Conservation (phyloP, 2,888 invertebrate genomes). For the Phorcus lineatus region DNA sequence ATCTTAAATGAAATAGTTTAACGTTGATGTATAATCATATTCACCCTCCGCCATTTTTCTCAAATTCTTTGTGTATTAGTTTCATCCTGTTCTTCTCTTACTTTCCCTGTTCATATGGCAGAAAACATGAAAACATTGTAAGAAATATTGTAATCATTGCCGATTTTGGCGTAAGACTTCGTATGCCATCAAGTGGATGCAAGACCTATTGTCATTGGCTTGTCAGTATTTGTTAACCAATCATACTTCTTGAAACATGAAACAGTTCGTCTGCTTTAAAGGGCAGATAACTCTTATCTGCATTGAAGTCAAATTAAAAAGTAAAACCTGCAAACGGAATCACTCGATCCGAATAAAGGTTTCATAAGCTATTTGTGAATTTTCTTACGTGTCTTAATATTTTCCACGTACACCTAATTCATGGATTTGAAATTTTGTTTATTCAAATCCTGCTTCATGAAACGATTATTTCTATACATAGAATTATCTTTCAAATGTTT, state of each 20-base stretch:
- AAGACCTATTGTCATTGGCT: background rate
- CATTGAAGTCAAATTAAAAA: background rate
- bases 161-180: background rate
- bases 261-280: background rate
- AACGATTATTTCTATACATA: too few relatives aligned
- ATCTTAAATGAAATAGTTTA: too few relatives aligned
- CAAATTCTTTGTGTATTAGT: slow-evolving; percentile 64
- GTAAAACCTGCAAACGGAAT: background rate
- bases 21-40: background rate
- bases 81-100: slow-evolving; percentile 55
- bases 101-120: background rate
- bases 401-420: too few relatives aligned
- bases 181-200: background rate
- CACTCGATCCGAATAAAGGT: too few relatives aligned
- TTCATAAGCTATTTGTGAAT: too few relatives aligned
- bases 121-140: background rate
- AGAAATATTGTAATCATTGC: background rate
- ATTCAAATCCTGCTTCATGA: too few relatives aligned
- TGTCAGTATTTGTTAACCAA: background rate
- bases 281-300: background rate
- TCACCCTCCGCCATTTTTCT: slow-evolving; percentile 68
- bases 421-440: too few relatives aligned
- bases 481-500: too few relatives aligned
- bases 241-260: background rate
- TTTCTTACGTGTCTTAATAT: too few relatives aligned